These are phyloP conservation scores for Syncerus caffer DNA, from an alignment of 2,797 vertebrate species.

Conservation along the genomic window DNA sequence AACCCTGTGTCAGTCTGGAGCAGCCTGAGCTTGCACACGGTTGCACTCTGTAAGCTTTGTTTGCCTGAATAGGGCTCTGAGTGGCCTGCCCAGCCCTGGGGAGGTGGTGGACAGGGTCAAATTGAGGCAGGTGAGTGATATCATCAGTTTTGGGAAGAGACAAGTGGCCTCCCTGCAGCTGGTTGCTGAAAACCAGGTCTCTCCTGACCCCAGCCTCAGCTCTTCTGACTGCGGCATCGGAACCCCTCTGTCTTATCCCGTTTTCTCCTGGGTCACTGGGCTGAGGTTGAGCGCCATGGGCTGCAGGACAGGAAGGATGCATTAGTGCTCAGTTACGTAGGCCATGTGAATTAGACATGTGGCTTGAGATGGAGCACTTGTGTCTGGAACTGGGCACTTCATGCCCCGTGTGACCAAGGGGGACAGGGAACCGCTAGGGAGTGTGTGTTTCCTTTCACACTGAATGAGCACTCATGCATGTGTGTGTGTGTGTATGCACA, in stretches of 20 bases:
- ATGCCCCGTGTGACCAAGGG: not conserved
- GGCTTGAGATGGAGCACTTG: not conserved
- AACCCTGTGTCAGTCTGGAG: not conserved
- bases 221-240: not conserved
- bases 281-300: not conserved
- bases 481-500: accelerated
- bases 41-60: not conserved
- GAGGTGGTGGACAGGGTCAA: not conserved
- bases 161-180: not conserved
- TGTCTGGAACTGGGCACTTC: not conserved
- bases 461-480: accelerated
- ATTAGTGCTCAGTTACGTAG: accelerated
- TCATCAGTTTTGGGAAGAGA: not conserved
- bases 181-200: not conserved
- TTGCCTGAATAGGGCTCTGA: not conserved
- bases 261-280: not conserved
- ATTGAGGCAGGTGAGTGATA: accelerated
- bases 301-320: not conserved
- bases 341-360: not conserved
- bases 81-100: not conserved
- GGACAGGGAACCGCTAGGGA: not conserved
- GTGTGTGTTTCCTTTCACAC: not conserved
- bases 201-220: not conserved
- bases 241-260: accelerated
- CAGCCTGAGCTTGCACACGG: accelerated